A percentile compares a stretch with the other conserved stretches of the same genome.
These are phyloP conservation scores for Eulithis prunata DNA, from an alignment of 2,888 invertebrate genomes.

Conservation along the genomic window DNA sequence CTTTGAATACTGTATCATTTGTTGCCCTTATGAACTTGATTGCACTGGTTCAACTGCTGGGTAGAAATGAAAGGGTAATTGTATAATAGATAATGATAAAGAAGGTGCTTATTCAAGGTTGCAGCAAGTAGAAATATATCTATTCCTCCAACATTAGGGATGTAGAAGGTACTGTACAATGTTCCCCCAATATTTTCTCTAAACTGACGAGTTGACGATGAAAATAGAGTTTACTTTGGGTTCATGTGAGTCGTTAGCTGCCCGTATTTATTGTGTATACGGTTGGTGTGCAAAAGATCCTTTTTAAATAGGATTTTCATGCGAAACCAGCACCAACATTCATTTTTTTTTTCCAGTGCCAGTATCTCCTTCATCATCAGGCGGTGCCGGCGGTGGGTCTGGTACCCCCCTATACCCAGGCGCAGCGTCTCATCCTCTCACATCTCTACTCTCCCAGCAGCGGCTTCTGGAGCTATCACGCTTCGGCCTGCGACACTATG, in stretches of 20 bases:
- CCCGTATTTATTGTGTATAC: too few species aligned
- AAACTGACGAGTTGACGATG: too few species aligned
- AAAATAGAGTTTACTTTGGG: too few species aligned
- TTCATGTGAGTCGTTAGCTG: too few species aligned
- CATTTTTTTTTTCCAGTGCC: constrained; percentile 73
- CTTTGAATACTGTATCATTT: constrained; percentile 23
- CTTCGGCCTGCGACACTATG: constrained; percentile 93
- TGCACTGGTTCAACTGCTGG: constrained; percentile 32
- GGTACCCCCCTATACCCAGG: constrained; percentile 80
- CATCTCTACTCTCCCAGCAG: constrained; percentile 90
- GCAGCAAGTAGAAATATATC: too few species aligned
- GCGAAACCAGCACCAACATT: too few species aligned
- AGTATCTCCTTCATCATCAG: constrained; percentile 82
- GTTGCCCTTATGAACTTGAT: constrained; percentile 21
- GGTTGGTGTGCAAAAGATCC: too few species aligned
- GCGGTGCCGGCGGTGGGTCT: constrained; percentile 72
- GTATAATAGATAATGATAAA: background rate
- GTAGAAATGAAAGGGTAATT: background rate
- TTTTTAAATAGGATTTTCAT: too few species aligned
- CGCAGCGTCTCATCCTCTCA: constrained; percentile 85
- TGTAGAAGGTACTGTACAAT: too few species aligned
- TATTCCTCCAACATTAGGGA: too few species aligned
- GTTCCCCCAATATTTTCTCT: too few species aligned
- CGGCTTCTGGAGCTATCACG: constrained; percentile 92
- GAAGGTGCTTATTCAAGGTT: too few species aligned